Evolutionary conservation across 1,140 invertebrate genomes (phyloP), one percentile per base, ranked within the genome.

Genomic region (Chionoecetes opilio): DNA sequence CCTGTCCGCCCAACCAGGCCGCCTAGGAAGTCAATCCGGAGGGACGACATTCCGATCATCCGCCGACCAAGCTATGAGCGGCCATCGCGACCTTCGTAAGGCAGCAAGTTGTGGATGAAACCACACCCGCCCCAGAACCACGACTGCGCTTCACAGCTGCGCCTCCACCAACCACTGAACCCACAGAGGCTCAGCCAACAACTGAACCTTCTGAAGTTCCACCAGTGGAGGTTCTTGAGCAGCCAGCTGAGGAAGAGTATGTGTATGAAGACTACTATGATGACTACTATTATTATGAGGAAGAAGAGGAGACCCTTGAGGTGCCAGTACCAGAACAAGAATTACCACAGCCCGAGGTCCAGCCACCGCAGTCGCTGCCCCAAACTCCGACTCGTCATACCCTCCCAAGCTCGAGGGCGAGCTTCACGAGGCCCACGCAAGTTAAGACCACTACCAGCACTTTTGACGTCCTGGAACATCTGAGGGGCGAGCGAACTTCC

Each of bases 31-130:
- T 82, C 95, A 32, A 26, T 96, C 31, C 75, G 96, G 2, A 46
- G 96, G 31, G 96, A 96, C 91, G 96, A 96, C 63, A 96, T 96
- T 35, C 96, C 96, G 17, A 96, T 96, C 21, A 93, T 96, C n/a
- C 82, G 96, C 2, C 95, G 96, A 6, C 96, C 96, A 35, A 85
- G 89, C 21, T 82, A 14, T 37, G 41, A 91, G 26, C 87, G 93
- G 63, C 38, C 89, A 35, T 34, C 88, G 84, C 95, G 92, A 26
- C 94, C 26, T 63, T 86, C 75, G 89, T 92, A 26, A n/a, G 17
- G 21, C 94, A 95, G 21, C 41, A 95, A 31, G 94, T 82, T 6
- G 17, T 53, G 17, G 82, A 92, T 8, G 38, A 90, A 29, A 93
- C 84, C 41, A 82, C 95, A 8, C 41, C 93, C 34, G 26, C 93